Evolutionary conservation across 2,797 vertebrate species (phyloP).

Genomic region (Gambusia yucatana): DNA sequence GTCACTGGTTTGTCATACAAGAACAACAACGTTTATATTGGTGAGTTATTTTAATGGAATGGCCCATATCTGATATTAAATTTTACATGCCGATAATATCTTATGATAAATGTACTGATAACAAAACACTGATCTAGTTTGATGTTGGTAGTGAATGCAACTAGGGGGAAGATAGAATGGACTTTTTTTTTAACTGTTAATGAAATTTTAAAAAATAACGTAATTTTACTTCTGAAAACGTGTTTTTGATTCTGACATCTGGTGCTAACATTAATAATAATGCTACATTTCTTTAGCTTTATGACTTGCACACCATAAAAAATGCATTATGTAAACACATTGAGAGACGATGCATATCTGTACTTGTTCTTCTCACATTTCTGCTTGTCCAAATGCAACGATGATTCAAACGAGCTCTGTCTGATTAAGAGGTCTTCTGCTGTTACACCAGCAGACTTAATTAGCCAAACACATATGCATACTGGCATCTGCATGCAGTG

Average conservation of each 20-base stretch:
- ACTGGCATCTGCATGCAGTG: slow-evolving; percentile 7
- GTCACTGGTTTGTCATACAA: no score
- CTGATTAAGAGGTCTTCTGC: slow-evolving; percentile 45
- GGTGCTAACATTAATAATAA: not conserved
- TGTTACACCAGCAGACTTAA: slow-evolving; percentile 49
- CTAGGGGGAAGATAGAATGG: not conserved
- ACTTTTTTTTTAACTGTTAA: no score
- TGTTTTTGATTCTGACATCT: not conserved
- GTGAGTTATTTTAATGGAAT: no score
- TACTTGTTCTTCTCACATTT: slow-evolving; percentile 21
- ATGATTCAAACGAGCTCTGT: slow-evolving; percentile 3
- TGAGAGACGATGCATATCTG: not conserved
- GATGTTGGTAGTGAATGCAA: not conserved
- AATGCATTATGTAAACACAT: not conserved
- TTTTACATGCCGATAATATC: not conserved
- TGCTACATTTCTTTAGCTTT: slow-evolving; percentile 2
- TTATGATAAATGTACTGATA: not conserved
- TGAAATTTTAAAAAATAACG: not conserved
- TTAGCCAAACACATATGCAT: slow-evolving; percentile 45
- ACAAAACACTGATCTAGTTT: not conserved
- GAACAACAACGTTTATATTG: no score
- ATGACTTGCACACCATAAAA: not conserved
- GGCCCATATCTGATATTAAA: no score
- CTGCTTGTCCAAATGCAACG: slow-evolving; percentile 20
- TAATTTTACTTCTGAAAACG: not conserved